Evolutionary conservation across 2,888 invertebrate genomes (phyloP), one percentile per base, ranked within the genome.

Genomic region (Ptychoptera albimana): DNA sequence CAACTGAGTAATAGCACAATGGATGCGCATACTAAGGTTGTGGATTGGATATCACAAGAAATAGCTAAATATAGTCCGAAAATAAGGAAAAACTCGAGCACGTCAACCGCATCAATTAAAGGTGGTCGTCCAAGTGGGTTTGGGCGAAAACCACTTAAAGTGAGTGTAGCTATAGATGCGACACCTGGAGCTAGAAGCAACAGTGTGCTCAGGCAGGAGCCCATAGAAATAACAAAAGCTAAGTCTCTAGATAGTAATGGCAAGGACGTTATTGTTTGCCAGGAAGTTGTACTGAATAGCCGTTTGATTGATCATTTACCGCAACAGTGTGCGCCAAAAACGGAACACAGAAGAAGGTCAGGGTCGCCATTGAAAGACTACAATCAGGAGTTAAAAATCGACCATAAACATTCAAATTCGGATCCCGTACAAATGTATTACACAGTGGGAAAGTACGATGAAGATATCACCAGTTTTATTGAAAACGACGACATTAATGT

Each of bases 21-120:
- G 50, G 87, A 88, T 60, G 82, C 87, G 0, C 82, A 86, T 57
- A 81, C 84, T 11, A 87, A 87, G 70, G 87, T 88, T 1, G 73
- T 79, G 49, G 84, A 87, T 53, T 87, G 88, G 88, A 87, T 88
- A 53, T 76, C 82, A 1, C 79, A 82, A 50, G 83, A 84, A 60
- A 78, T 82, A 32, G 77, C 79, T 52, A 73, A 78, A 57, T 79
- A 77, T 54, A 79, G 80, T 42, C 81, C 81, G 1, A 73, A 72
- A 48, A 75, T 39, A 11, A 35, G 30, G 11, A 39, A 45, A 11
- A 44, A 44, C 35, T 35, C 34, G 13, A 35, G 23, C 53, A 55
- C 56, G 1, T 55, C 57, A 5, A 48, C 50, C 53, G 59, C 48
- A 50, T 52, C 39, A 37, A 48, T 48, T 60, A 60, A 58, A 60